Conservation (phyloP, 2,113 vertebrate species). For the Bucco capensis region DNA sequence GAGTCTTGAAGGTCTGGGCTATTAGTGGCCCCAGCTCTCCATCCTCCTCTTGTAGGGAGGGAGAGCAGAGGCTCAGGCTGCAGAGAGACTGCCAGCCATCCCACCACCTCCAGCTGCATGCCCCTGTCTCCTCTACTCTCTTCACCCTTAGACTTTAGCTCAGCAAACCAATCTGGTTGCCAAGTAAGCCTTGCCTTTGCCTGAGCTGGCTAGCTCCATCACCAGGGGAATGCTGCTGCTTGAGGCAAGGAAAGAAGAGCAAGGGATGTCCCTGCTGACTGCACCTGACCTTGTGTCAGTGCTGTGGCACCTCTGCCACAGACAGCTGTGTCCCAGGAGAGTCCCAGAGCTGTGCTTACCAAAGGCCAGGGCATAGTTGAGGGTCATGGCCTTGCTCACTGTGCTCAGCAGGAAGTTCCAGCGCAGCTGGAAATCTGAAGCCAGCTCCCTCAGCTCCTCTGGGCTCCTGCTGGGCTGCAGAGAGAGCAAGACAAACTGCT, state of each 20-base stretch:
- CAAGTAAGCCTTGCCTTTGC: rapidly evolving
- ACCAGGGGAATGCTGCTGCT: not conserved
- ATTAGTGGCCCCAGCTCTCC: not conserved
- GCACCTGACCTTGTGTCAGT: not conserved
- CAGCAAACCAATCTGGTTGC: not conserved
- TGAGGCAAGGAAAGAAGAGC: not conserved
- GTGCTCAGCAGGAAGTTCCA: constrained; percentile 69
- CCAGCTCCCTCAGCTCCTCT: constrained; percentile 56
- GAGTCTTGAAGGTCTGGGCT: not conserved
- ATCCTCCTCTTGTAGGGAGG: not conserved
- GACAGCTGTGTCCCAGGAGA: not conserved
- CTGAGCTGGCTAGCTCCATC: not conserved
- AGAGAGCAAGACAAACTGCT: not conserved
- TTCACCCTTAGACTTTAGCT: not conserved
- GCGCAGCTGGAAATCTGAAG: constrained; percentile 66
- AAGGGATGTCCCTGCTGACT: not conserved
- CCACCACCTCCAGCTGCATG: not conserved
- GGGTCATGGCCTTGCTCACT: constrained; percentile 68
- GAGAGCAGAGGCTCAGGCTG: not conserved
- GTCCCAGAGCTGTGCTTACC: constrained; percentile 51
- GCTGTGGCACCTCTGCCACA: not conserved
- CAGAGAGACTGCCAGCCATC: not conserved
- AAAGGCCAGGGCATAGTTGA: constrained; percentile 61
- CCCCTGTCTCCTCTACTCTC: not conserved
- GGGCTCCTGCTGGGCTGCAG: constrained; percentile 64